Evolutionary conservation across 2,888 invertebrate genomes (phyloP), one percentile per base, ranked within the genome.

Genomic region (Timema cristinae): DNA sequence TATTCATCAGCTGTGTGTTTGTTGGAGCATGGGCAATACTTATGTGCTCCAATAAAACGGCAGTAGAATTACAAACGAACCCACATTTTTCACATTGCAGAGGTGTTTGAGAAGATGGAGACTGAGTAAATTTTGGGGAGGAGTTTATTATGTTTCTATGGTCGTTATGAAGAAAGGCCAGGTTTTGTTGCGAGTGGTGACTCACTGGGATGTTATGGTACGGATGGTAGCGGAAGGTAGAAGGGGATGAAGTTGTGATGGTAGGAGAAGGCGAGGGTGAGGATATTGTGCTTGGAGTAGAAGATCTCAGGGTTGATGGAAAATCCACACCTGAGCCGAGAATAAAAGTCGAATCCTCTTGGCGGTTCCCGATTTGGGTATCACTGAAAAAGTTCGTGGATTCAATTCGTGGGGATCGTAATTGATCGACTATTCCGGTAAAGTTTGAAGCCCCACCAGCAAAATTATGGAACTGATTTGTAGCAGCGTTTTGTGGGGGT

Each of bases 61-160:
- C 85, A 66, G 90, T 90, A 61, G 91, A 90, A 79, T 92, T 91
- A 79, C 90, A 92, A 71, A 92, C 89, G 75, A 88, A 89, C 73
- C 93, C 93, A 79, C 94, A 94, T 81, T 93, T 93, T 80, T 94
- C 93, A 82, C 93, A 93, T 81, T 92, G 92, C 79, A 90, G 87
- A 2, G 89, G 89, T 16, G 82, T 80, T 73, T 89, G 90, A 0
- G 90, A 87, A 13, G 91, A 90, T 61, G 91, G 91, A 47, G 54
- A 67, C 52, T 73, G 71, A 32, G 32, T 32, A 32, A 32, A 32
- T 32, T 32, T 32, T 49, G 59, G 50, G 11, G 71, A 66, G 16
- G 71, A 67, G 50, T 48, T 48, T 49, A 66, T 47, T 68, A 52
- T 50, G 63, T 61, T 59, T 48, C 68, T 50, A n/a, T 50, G 61